Base-by-base conservation (phyloP, 2,888 invertebrate species). In the Microplitis manilae region DNA sequence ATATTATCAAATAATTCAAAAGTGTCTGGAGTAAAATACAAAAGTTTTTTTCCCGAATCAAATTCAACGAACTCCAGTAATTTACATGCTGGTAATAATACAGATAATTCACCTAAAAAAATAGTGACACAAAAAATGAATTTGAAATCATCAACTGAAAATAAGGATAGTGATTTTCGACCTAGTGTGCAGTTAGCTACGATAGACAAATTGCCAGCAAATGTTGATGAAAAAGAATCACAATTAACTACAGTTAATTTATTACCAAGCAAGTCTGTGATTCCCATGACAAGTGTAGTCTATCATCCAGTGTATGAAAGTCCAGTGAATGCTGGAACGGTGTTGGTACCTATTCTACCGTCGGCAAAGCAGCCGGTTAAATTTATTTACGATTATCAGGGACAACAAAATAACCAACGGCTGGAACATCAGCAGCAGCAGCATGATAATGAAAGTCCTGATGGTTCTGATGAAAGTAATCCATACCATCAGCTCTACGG, bases 121-220 rank as follows among this genome's bases (percentile, higher is more conserved):
- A 30, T 6, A 41, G 41, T 41, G 41, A 41, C 50, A 50, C 8
- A 50, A 50, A 50, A 50, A 50, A 5, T 50, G 60, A 70, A 70
- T 72, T 30, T 41, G 1, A 62, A 15, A 39, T 8, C 20, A 72
- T 64, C 77, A 30, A 17, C n/a, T 30, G 67, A 61, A 38, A 73
- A 30, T 30, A 30, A 40, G 17, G 39, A 50, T 1, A 61, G 60
- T 39, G 79, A 73, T 5, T 86, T 86, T 73, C 81, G 79, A 30
- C 87, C 88, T 7, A 88, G 88, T 76, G 68, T 82, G 6, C 86
- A 87, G 68, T 81, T 88, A 0, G 87, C 87, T 0, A 83, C 82
- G 50, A 86, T 87, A 75, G 81, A 81, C 2, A 80, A 82, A 15
- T 79, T 84, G 9, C 73, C 80, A 62, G 5, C 73, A 20, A 77